These are phyloP conservation scores for Bombus pascuorum DNA, from an alignment of 1,140 invertebrate genomes.

Conservation along the genomic window DNA sequence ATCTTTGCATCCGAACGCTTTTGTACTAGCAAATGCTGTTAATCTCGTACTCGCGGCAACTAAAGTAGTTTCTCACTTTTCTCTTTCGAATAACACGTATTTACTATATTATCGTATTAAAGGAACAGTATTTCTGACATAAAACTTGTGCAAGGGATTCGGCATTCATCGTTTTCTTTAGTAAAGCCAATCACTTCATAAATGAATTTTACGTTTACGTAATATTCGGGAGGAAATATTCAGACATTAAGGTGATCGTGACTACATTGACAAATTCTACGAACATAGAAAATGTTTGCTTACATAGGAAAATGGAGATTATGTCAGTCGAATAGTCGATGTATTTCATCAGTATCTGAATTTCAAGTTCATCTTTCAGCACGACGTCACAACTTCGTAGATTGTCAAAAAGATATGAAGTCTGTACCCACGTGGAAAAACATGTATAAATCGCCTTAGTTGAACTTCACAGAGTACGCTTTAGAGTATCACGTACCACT, in stretches of 20 bases:
- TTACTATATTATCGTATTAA: too few species aligned
- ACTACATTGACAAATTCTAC: rapidly evolving
- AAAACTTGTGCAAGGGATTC: too few species aligned
- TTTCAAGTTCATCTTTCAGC: neutral
- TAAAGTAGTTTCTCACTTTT: rapidly evolving
- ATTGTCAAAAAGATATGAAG: neutral
- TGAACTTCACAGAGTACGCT: rapidly evolving
- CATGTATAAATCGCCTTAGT: neutral
- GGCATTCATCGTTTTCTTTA: too few species aligned
- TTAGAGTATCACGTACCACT: neutral
- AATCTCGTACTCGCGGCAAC: too few species aligned
- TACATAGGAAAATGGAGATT: neutral
- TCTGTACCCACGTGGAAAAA: neutral
- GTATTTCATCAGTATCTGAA: slow-evolving; percentile 6
- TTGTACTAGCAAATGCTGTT: rapidly evolving
- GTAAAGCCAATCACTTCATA: too few species aligned
- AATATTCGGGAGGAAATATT: too few species aligned
- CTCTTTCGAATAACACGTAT: too few species aligned
- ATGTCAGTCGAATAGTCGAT: neutral
- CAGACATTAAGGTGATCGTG: too few species aligned
- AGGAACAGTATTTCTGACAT: too few species aligned
- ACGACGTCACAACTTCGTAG: too few species aligned
- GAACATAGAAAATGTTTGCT: neutral
- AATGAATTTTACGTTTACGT: too few species aligned
- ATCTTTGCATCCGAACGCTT: too few species aligned